Conservation (phyloP, 2,797 vertebrate genomes). For the Argentina silus region DNA sequence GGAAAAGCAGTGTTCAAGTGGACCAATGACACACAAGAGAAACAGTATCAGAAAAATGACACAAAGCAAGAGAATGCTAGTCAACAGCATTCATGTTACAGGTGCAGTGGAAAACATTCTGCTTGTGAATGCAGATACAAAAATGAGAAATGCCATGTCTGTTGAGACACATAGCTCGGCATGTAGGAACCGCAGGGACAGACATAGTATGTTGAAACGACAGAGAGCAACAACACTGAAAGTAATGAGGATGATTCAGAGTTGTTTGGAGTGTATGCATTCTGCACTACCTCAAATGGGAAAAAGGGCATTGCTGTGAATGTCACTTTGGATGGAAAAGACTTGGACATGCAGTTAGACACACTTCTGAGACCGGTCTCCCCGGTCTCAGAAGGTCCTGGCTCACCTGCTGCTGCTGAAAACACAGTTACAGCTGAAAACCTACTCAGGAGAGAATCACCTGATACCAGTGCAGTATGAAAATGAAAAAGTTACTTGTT, state of each 20-base stretch:
- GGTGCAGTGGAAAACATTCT: conserved; percentile 13
- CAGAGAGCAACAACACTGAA: not conserved
- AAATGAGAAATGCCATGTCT: conserved; percentile 31
- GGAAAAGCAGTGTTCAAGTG: not conserved
- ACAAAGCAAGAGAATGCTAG: not conserved
- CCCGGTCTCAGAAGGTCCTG: not conserved
- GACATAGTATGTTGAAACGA: not conserved
- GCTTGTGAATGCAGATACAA: conserved; percentile 30
- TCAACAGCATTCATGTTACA: conserved; percentile 17
- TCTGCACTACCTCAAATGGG: conserved; percentile 1
- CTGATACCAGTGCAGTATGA: conserved; percentile 13
- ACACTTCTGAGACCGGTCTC: conserved; percentile 21
- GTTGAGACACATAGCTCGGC: conserved; percentile 21
- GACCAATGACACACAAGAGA: not conserved
- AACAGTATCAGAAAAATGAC: conserved; percentile 8
- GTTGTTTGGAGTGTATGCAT: not conserved
- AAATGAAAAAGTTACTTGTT: not conserved
- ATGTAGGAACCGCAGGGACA: conserved; percentile 10
- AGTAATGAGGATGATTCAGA: not conserved
- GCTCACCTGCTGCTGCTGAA: not conserved
- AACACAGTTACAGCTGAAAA: conserved; percentile 13
- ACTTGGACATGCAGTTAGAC: conserved; percentile 15
- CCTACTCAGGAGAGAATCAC: not conserved
- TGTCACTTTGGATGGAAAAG: conserved; percentile 6
- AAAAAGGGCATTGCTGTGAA: conserved; percentile 4